A percentile compares a stretch with the other conserved stretches of the same genome.
phyloP scores from a whole-genome alignment of 2,888 invertebrate species.

The Andrena bicolor region DNA sequence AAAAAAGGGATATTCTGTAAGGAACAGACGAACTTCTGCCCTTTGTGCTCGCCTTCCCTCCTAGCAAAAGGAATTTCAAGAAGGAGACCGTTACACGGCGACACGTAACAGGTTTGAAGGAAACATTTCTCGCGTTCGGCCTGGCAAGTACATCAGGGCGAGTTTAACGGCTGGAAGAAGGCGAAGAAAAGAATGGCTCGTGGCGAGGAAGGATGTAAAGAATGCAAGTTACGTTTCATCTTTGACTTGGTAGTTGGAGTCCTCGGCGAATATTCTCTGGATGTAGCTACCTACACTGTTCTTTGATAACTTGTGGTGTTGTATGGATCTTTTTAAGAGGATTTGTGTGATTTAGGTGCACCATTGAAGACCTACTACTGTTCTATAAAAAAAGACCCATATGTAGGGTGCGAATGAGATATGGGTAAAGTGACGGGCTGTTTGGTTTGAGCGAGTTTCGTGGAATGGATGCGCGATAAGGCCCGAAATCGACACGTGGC shows the following conservation, averaged over 20 bases:
- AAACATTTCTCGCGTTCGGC: neutral
- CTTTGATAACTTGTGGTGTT: no score
- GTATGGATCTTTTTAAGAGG: no score
- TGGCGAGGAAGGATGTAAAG: neutral
- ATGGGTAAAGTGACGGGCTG: no score
- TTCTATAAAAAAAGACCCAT: no score
- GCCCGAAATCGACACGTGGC: no score
- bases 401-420: no score
- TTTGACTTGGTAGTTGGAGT: neutral
- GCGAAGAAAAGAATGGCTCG: neutral
- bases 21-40: slow-evolving; percentile 21
- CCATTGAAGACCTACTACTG: no score
- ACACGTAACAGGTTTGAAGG: neutral
- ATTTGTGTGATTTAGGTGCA: no score
- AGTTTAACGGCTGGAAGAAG: neutral
- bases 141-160: neutral
- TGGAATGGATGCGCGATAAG: no score
- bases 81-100: slow-evolving; percentile 1
- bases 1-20: slow-evolving; percentile 28
- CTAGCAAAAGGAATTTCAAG: neutral
- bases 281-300: neutral
- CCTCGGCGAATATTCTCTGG: neutral
- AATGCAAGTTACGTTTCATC: neutral
- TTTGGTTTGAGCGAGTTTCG: no score
- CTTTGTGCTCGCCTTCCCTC: slow-evolving; percentile 31